phyloP scores from a whole-genome alignment of 2,888 invertebrate genomes.

The Parapristionchus giblindavisi region DNA sequence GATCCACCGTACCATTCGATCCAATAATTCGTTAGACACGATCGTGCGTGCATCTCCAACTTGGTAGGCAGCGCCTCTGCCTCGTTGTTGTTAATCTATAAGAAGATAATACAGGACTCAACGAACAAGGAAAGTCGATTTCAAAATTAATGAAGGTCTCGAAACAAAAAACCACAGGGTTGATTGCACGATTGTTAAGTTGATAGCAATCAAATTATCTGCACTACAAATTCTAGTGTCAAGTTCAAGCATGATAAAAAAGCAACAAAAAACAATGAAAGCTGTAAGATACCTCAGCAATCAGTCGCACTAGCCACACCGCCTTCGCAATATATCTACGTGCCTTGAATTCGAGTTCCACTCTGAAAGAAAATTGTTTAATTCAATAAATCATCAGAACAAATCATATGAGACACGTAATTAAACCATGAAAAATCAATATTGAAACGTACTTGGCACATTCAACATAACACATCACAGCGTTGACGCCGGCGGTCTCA shows the following conservation, averaged over 20 bases:
- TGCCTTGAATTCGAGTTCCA: conserved; percentile 20
- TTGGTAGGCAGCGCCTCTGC: neutral
- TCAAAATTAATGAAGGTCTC: too few relatives aligned
- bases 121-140: too few relatives aligned
- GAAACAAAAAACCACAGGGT: too few relatives aligned
- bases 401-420: neutral
- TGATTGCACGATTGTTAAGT: too few relatives aligned
- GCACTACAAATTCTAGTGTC: too few relatives aligned
- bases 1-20: conserved; percentile 29
- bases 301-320: conserved; percentile 20
- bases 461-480: conserved; percentile 27
- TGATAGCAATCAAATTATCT: too few relatives aligned
- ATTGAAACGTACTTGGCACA: conserved; percentile 13
- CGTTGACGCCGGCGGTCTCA: neutral
- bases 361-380: neutral
- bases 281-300: conserved; percentile 19
- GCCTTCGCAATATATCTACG: conserved; percentile 27
- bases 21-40: conserved; percentile 8
- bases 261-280: too few relatives aligned
- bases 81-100: neutral
- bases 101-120: too few relatives aligned
- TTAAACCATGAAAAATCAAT: neutral
- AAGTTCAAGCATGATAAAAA: too few relatives aligned
- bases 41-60: conserved; percentile 16
- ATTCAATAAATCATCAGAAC: neutral